Evolutionary conservation across 2,888 invertebrate species (phyloP).

Genomic region (Sisyra nigra): DNA sequence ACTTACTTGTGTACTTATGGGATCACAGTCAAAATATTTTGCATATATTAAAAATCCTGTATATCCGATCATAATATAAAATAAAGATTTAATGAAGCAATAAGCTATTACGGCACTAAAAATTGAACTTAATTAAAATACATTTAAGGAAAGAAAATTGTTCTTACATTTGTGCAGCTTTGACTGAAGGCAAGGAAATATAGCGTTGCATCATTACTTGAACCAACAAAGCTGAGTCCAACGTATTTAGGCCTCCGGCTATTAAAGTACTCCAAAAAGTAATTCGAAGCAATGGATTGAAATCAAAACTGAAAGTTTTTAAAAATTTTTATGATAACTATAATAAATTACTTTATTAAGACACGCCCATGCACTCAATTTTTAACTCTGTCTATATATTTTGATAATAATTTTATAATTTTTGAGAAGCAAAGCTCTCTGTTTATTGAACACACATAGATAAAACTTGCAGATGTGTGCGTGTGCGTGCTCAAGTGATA

Average conservation of each 20-base stretch:
- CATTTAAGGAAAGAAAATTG: too few relatives aligned
- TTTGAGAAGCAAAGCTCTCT: too few relatives aligned
- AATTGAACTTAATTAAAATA: too few relatives aligned
- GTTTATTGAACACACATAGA: too few relatives aligned
- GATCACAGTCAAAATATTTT: slow-evolving; percentile 60
- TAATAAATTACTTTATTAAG: too few relatives aligned
- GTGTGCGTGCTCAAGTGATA: too few relatives aligned
- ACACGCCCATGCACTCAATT: too few relatives aligned
- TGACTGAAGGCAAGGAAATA: slow-evolving; percentile 52
- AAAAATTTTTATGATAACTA: too few relatives aligned
- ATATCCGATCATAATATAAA: slow-evolving; percentile 35
- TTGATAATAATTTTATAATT: too few relatives aligned
- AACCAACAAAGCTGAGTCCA: slow-evolving; percentile 60
- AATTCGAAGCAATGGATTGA: slow-evolving; percentile 55
- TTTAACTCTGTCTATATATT: too few relatives aligned
- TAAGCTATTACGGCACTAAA: neutral
- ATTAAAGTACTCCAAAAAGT: slow-evolving; percentile 41
- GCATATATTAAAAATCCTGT: slow-evolving; percentile 59
- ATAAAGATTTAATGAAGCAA: neutral
- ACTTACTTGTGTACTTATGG: slow-evolving; percentile 48
- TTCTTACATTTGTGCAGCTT: slow-evolving; percentile 45
- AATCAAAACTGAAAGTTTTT: slow-evolving; percentile 32
- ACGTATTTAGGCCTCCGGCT: slow-evolving; percentile 8
- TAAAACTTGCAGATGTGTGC: too few relatives aligned
- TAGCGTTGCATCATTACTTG: slow-evolving; percentile 78